These are phyloP conservation scores for Gallinago stenura DNA, from an alignment of 2,797 vertebrate genomes.

Conservation along the genomic window DNA sequence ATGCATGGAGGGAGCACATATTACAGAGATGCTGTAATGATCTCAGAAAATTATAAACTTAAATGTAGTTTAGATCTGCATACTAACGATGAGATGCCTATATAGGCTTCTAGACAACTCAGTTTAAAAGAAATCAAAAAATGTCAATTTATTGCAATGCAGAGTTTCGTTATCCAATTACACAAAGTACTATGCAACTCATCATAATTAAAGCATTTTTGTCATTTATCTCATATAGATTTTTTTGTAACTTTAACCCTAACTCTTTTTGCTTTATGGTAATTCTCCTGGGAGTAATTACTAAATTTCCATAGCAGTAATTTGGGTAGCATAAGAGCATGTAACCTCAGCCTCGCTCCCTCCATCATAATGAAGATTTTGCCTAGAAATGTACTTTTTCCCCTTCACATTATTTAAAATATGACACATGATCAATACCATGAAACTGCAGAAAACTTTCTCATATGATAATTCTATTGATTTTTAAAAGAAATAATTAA, in stretches of 20 bases:
- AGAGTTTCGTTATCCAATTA: background rate
- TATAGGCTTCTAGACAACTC: background rate
- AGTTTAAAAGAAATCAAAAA: background rate
- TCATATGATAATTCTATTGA: constrained; percentile 44
- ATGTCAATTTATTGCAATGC: background rate
- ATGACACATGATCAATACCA: constrained; percentile 36
- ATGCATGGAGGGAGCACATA: background rate
- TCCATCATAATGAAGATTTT: background rate
- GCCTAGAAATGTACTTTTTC: background rate
- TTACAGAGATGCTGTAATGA: background rate
- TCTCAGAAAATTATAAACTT: background rate
- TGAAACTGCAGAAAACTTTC: constrained; percentile 32
- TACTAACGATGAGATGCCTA: background rate
- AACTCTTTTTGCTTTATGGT: background rate
- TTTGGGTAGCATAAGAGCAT: background rate
- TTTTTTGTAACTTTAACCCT: background rate
- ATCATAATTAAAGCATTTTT: background rate
- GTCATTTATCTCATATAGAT: background rate
- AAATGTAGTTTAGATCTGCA: background rate
- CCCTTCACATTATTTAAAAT: background rate
- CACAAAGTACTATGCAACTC: background rate
- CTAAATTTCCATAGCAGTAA: constrained; percentile 2
- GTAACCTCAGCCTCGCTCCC: constrained; percentile 4
- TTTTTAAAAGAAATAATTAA: constrained; percentile 57
- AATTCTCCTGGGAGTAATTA: constrained; percentile 4